Base-by-base conservation (phyloP, 2,888 invertebrate genomes). In the Cataglyphis rosenhaueri region DNA sequence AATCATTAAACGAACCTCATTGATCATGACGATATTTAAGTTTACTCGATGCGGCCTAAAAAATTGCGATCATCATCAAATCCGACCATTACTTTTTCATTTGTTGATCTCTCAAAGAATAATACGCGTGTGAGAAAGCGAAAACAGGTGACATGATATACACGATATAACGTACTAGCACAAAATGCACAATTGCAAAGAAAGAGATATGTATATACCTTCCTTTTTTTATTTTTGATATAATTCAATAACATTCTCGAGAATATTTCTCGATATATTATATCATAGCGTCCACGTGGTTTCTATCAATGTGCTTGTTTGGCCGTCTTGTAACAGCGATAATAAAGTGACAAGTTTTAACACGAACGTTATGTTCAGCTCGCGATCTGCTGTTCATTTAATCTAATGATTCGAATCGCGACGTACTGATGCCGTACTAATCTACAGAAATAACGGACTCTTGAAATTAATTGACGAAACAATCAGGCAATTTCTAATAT, bases 381-480 rank as follows among this genome's bases (percentile, higher is more conserved):
- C n/a, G 44, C 6, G 65, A 18, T 52, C n/a, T 15, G 1, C 35
- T 29, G 52, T 41, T 76, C 29, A 65, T 73, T 83, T 74, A 64
- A 83, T 73, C 73, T 61, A 41, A 65, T 65, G 52, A 57, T 81
- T 65, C 15, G 25, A 74, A 29, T 21, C 66, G 57, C 21, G 55
- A 8, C 29, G 15, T 66, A 76, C 57, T 57, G 57, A 76, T 57
- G 21, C 32, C 55, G 57, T 48, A 3, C 25, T 44, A 25, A 44
- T 76, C 57, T 57, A 65, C 29, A 66, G 57, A 65, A 62, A 52
- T 18, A 25, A 15, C 71, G 32, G 29, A 32, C 10, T 61, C 15
- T 44, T 81, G 29, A 66, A 32, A n/a, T 76, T 55, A 64, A 48
- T 55, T 48, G 65, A 76, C 41, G 35, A 25, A 61, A 15, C 78